Base-by-base conservation (phyloP, 2,888 invertebrate species). In the Icerya purchasi region DNA sequence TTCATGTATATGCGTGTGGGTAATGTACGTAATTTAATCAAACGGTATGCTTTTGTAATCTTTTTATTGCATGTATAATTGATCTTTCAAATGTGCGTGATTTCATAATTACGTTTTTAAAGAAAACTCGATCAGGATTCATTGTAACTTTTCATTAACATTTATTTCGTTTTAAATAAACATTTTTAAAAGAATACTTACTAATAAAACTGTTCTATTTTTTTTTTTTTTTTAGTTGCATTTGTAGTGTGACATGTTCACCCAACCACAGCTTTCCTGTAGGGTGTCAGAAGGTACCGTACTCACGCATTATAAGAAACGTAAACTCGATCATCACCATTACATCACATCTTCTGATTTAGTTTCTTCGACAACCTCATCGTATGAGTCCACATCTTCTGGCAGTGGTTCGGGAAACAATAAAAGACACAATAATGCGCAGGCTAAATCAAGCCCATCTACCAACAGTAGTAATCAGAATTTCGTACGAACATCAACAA, bases 201-300 rank as follows among this genome's bases (percentile, higher is more conserved):
- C 49, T 49, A 14, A 8, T 49, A 49, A 49, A 49, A 49, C 14
- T 14, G 14, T 14, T n/a, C n/a, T n/a, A n/a, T n/a, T n/a, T n/a
- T n/a, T n/a, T n/a, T n/a, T n/a, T n/a, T n/a, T n/a, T n/a, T 5
- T 36, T 36, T 8, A 36, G 36, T 75, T 75, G 22, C 75, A 85
- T 84, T 83, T 83, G 82, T 82, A 82, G 83, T 83, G 80, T 84
- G 84, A 84, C 84, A 85, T 84, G 84, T 84, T 82, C 82, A 82
- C 82, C 77, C 78, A 77, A 75, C 76, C 77, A 74, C 78, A 78
- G 70, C 62, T 62, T 62, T 61, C 61, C 50, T 60, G 60, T 56
- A 56, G 55, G 60, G 60, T 60, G 60, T 60, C 60, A 56, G 60
- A 60, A 56, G 59, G 61, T 64, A 59, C 63, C 64, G 65, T 64